These are phyloP conservation scores for Erebia palarica DNA, from an alignment of 2,888 invertebrate genomes.

Conservation along the genomic window DNA sequence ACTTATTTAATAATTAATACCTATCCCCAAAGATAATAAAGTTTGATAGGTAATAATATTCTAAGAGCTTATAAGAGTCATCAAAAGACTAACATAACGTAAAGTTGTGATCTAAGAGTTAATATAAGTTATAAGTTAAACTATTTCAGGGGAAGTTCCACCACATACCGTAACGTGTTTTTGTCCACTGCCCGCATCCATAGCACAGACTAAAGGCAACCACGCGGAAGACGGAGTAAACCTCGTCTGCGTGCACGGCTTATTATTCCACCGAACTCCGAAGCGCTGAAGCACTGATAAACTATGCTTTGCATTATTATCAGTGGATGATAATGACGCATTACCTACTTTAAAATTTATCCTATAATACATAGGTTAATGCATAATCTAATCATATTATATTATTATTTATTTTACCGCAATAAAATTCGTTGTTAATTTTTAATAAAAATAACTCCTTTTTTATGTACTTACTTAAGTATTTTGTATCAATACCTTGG, in stretches of 20 bases:
- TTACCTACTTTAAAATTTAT: conserved; percentile 39
- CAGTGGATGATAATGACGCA: conserved; percentile 52
- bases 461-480: not conserved
- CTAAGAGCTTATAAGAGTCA: too few species aligned
- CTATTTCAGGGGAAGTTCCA: conserved; percentile 3
- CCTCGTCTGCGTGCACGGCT: conserved; percentile 49
- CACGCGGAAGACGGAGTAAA: conserved; percentile 54
- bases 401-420: conserved; percentile 29
- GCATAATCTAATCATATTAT: conserved; percentile 41
- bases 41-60: too few species aligned
- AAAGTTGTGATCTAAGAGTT: too few species aligned
- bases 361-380: conserved; percentile 38
- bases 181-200: conserved; percentile 48
- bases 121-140: too few species aligned
- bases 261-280: conserved; percentile 52
- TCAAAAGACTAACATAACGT: too few species aligned
- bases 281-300: conserved; percentile 56
- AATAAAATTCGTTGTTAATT: conserved; percentile 27
- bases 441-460: not conserved
- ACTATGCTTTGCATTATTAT: conserved; percentile 61
- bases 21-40: too few species aligned
- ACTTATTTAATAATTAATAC: too few species aligned
- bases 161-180: conserved; percentile 56
- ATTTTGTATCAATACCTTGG: not conserved
- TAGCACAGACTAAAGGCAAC: conserved; percentile 49